Base-by-base conservation (phyloP, 2,888 invertebrate species). In the Luperina testacea region DNA sequence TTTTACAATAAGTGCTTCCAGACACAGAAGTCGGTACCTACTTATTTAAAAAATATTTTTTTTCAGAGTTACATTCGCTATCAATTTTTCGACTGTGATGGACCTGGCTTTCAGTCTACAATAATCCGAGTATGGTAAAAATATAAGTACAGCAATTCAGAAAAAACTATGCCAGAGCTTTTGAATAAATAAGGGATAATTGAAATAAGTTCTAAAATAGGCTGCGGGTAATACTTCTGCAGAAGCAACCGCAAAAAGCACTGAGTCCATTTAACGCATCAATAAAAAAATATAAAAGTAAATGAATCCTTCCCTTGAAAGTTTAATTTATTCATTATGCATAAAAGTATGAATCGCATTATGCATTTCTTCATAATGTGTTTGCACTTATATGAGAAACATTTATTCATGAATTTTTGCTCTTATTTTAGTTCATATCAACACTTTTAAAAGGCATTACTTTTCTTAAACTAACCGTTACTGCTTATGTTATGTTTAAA, bases 261-360 rank as follows among this genome's bases (percentile, higher is more conserved):
- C 24, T 67, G 3, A 11, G 57, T 27, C 1, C 20, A n/a, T 72
- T 59, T 27, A 63, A 32, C 24, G n/a, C 17, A 42, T 3, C n/a
- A 64, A 24, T 38, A 0, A 59, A 42, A 81, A 42, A 27, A 57
- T 11, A 57, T 24, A 24, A 45, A 65, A 27, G 24, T 42, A 20
- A 63, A 53, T 48, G 8, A 84, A 59, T 69, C n/a, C 9, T 51
- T 51, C 15, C 38, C 45, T 71, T 61, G 45, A 27, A 38, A 24
- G 81, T 59, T 64, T 53, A 85, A 85, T 80, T 65, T 65, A 84
- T 85, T 81, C 63, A 78, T 80, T 38, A 84, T 61, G 69, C 71
- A 65, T 71, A 71, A 27, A 57, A 42, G 32, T 80, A 32, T 70
- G 57, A 84, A 80, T 59, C 48, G n/a, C 11, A 53, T 59, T 65